phyloP scores from a whole-genome alignment of 2,797 vertebrate species.

The Manis pentadactyla region DNA sequence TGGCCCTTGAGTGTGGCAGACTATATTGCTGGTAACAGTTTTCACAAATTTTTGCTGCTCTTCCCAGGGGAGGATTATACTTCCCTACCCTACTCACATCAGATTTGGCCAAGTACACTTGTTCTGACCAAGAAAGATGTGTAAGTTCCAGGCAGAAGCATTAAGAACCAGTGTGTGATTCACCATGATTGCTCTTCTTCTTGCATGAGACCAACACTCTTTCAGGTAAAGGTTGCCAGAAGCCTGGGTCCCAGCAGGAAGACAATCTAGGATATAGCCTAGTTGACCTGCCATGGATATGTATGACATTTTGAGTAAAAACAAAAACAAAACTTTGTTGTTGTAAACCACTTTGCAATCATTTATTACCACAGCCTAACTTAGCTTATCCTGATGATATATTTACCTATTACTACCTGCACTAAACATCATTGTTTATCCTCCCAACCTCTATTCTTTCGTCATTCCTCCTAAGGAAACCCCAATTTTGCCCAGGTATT shows the following conservation, averaged over 20 bases:
- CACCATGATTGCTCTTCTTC: not conserved
- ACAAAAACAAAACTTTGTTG: not conserved
- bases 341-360: not conserved
- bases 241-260: not conserved
- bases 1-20: not conserved
- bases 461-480: not conserved
- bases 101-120: not conserved
- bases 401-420: not conserved
- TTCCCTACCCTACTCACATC: not conserved
- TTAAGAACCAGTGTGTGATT: not conserved
- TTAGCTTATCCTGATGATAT: not conserved
- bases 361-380: not conserved
- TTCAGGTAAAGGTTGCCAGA: not conserved
- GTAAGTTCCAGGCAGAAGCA: not conserved
- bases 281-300: not conserved
- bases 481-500: not conserved
- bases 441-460: not conserved
- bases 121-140: not conserved
- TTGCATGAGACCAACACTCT: not conserved
- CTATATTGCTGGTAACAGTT: not conserved
- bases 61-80: not conserved
- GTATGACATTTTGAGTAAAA: not conserved
- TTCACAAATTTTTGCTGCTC: not conserved
- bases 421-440: not conserved
- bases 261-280: conserved; percentile 11